A percentile compares a stretch with the other conserved stretches of the same genome.
Conservation (phyloP, 2,797 vertebrate genomes). For the Cyprinodon diabolis region DNA sequence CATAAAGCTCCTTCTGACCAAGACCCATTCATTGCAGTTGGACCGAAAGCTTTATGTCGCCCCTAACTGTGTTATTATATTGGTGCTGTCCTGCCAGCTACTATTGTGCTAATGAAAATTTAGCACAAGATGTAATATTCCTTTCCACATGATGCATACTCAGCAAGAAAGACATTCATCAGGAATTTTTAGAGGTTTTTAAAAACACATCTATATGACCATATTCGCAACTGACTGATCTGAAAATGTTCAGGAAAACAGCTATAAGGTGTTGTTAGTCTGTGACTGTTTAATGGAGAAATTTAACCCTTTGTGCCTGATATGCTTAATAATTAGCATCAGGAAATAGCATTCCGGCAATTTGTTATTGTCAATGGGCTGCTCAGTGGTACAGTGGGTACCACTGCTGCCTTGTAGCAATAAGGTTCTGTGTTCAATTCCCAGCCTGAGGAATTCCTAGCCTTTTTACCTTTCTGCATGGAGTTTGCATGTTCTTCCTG, state of each 20-base stretch:
- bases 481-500: too few species aligned
- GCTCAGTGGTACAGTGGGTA: too few species aligned
- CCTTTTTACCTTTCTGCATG: too few species aligned
- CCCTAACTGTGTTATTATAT: conserved; percentile 89
- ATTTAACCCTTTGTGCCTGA: conserved; percentile 43
- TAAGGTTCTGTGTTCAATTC: too few species aligned
- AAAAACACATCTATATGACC: conserved; percentile 50
- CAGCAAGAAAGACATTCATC: conserved; percentile 79
- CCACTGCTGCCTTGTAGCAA: too few species aligned
- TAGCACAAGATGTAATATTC: conserved; percentile 84
- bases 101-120: conserved; percentile 87
- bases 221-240: conserved; percentile 50
- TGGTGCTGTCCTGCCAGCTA: conserved; percentile 83
- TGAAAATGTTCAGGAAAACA: conserved; percentile 64
- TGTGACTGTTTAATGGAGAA: conserved; percentile 44
- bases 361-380: too few species aligned
- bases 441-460: too few species aligned
- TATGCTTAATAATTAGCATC: background rate
- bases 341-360: too few species aligned
- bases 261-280: conserved; percentile 61
- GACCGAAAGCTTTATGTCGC: conserved; percentile 90
- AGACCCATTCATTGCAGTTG: conserved; percentile 68
- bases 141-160: conserved; percentile 76
- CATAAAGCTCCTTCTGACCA: conserved; percentile 66
- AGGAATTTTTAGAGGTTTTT: conserved; percentile 70